Conservation (phyloP, 2,888 invertebrate species). For the Eupithecia centaureata region DNA sequence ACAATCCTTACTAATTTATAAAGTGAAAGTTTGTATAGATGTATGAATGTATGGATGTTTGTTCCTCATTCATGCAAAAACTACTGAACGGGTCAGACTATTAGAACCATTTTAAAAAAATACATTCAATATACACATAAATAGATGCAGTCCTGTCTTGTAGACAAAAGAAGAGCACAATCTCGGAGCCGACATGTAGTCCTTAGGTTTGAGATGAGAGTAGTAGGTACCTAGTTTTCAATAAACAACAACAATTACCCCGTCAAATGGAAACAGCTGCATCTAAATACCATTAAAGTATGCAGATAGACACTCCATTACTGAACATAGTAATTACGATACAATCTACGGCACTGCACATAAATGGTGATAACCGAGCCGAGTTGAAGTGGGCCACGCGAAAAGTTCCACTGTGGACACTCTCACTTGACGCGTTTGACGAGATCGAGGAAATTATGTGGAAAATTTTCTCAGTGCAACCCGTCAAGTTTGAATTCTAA, state of each 20-base stretch:
- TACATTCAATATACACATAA: neutral
- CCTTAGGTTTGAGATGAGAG: neutral
- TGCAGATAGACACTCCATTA: slow-evolving; percentile 11
- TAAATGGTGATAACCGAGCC: slow-evolving; percentile 40
- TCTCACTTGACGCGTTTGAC: slow-evolving; percentile 33
- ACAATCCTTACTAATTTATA: too few relatives aligned
- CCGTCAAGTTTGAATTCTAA: too few relatives aligned
- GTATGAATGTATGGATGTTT: too few relatives aligned
- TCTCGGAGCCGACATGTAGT: neutral
- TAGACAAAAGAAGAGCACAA: neutral
- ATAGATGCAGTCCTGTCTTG: neutral
- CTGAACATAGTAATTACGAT: slow-evolving; percentile 15
- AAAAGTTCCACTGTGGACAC: slow-evolving; percentile 57
- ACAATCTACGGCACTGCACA: slow-evolving; percentile 26
- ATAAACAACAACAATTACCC: slow-evolving; percentile 9
- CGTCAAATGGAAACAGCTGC: neutral
- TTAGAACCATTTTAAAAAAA: too few relatives aligned
- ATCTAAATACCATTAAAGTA: slow-evolving; percentile 14
- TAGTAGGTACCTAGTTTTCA: neutral
- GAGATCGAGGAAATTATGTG: slow-evolving; percentile 22
- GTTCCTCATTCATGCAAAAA: too few relatives aligned
- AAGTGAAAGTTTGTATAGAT: too few relatives aligned
- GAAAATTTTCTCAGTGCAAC: slow-evolving; percentile 30
- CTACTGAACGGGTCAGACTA: too few relatives aligned
- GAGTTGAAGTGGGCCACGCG: slow-evolving; percentile 53